Evolutionary conservation across 2,113 vertebrate species (phyloP).

Genomic region (Perca flavescens): DNA sequence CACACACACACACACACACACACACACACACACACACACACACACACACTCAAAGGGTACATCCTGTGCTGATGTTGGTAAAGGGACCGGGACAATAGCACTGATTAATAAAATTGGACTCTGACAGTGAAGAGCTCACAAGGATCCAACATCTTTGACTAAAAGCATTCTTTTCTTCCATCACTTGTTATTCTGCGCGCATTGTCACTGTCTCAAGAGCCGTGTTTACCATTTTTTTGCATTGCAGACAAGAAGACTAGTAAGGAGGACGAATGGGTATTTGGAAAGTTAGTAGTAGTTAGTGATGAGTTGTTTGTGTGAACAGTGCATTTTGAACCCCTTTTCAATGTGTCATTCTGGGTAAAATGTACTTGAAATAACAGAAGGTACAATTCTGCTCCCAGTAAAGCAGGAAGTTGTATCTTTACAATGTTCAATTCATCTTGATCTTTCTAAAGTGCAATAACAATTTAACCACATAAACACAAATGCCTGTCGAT

Average conservation of each 20-base stretch:
- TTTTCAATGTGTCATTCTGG: neutral
- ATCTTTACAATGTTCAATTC: neutral
- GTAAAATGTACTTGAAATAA: slow-evolving; percentile 4
- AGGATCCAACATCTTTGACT: slow-evolving; percentile 39
- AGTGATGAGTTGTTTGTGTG: slow-evolving; percentile 13
- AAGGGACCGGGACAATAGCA: slow-evolving; percentile 52
- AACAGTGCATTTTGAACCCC: neutral
- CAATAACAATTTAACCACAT: neutral
- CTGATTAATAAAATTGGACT: slow-evolving; percentile 64
- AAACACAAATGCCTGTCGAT: slow-evolving; percentile 1
- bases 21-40: neutral
- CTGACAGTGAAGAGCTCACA: slow-evolving; percentile 37
- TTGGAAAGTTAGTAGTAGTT: slow-evolving; percentile 22
- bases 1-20: no score
- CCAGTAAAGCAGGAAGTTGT: neutral
- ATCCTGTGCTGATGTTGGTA: neutral
- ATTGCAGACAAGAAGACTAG: slow-evolving; percentile 6
- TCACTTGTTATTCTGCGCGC: slow-evolving; percentile 8
- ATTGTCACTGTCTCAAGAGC: slow-evolving; percentile 48
- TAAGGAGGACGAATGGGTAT: slow-evolving; percentile 18
- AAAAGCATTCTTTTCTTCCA: slow-evolving; percentile 44
- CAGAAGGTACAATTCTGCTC: neutral
- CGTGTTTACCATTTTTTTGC: slow-evolving; percentile 25
- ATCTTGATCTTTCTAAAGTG: neutral
- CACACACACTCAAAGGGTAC: slow-evolving; percentile 6